These are phyloP conservation scores for Dermochelys coriacea DNA, from an alignment of 2,797 vertebrate species.

Conservation along the genomic window DNA sequence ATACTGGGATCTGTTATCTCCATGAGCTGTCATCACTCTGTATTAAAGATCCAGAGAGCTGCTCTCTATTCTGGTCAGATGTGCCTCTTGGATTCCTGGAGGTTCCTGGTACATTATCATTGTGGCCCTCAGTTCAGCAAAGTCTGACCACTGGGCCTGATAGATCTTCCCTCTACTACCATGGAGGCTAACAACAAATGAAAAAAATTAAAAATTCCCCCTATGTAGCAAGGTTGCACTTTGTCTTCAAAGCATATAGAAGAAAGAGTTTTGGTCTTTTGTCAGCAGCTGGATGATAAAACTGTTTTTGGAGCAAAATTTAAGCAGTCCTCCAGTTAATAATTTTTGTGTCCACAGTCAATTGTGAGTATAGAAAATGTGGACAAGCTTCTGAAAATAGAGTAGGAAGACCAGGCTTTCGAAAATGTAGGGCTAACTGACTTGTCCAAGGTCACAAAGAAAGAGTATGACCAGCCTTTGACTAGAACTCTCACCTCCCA, in stretches of 20 bases:
- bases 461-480: background rate
- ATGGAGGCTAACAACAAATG: slow-evolving; percentile 17
- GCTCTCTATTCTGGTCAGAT: background rate
- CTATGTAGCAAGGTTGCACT: background rate
- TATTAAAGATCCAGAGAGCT: background rate
- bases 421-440: background rate
- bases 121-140: background rate
- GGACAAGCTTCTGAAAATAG: background rate
- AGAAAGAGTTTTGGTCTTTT: background rate
- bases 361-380: background rate
- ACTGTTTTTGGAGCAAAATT: background rate
- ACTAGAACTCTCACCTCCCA: background rate
- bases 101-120: slow-evolving; percentile 1
- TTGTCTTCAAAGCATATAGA: background rate
- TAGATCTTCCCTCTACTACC: slow-evolving; percentile 14
- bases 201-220: background rate
- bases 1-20: background rate
- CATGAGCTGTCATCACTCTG: background rate
- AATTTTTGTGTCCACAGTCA: background rate
- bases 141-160: slow-evolving; percentile 3
- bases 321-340: background rate
- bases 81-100: background rate
- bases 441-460: background rate
- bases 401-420: background rate
- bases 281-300: background rate